Evolutionary conservation across 2,888 invertebrate genomes (phyloP), one percentile per base, ranked within the genome.

Genomic region (Pinctada fucata): DNA sequence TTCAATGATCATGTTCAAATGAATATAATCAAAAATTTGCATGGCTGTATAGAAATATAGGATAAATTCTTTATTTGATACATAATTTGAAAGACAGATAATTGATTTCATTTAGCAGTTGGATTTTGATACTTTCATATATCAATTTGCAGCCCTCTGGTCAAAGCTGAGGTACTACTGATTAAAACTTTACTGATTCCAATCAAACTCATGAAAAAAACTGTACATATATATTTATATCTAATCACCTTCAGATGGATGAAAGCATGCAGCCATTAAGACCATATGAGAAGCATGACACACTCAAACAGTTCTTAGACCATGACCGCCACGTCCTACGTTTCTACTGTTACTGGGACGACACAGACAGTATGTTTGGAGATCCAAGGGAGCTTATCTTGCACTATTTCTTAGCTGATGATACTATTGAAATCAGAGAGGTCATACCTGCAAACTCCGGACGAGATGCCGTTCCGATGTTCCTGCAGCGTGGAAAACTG

Each of bases 301-400:
- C 95, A 0, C 95, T 97, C 79, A 95, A 95, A 66, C 96, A 97
- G 90, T 97, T 97, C 93, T 93, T 97, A 79, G 95, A 95, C 87
- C 96, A 95, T 89, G 97, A 97, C 92, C 94, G 95, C 88, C 93
- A 93, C 80, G 94, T 95, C 1, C 92, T 95, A 78, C 95, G 96
- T 85, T 98, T 98, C 92, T 95, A 95, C 88, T 97, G 96, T 16
- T 97, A 96, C 90, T 98, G 97, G 97, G 97, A 98, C 90, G 97
- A 98, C 90, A 94, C 95, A 1, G 94, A 95, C 10, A 95, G 95
- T 0, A 95, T 95, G 89, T 95, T 95, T 89, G 97, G 97, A 0
- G 95, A 95, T 78, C 92, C 97, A 48, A 96, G 97, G 84, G 94
- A 95, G 86, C 93, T 98, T 79, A 95, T 97, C 89, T 93, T 98